Evolutionary conservation across 1,140 invertebrate species (phyloP), one percentile per base, ranked within the genome.

Genomic region (Zaprionus vittiger): DNA sequence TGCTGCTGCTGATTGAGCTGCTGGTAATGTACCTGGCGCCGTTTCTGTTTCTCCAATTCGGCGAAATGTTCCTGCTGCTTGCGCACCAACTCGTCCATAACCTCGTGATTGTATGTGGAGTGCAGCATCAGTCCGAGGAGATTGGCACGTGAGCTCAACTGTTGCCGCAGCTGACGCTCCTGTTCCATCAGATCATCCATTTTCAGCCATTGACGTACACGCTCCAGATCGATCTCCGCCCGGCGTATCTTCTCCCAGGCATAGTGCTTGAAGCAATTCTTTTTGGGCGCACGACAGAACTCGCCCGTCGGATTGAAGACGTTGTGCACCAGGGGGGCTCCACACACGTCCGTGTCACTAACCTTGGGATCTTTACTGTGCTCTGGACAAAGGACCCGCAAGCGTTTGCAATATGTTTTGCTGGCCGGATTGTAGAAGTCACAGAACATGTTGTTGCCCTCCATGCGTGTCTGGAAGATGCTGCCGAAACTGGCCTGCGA

Each of bases 311-410:
- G 93, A 71, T 96, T 95, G 91, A 98, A 98, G 0, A 98, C 95
- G 83, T 98, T 96, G 14, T 95, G 95, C 0, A 98, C 96, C 1
- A 99, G 91, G 0, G 98, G 98, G 93, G 97, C 98, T 0, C 98
- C 98, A 93, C 98, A 99, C 0, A 99, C 96, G 85, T 97, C 96
- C 11, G 94, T 94, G 77, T 96, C 96, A 64, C 94, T 95, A 34
- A 99, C 96, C 94, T 99, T 98, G 0, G 97, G 96, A 91, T 99
- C 98, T 94, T 99, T 99, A 72, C 96, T 98, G 93, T 99, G 99
- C 91, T 99, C 99, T 0, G 99, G 98, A 93, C 99, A 99, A 24
- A 99, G 94, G 2, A 99, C 98, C 79, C 97, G 95, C 15, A 99
- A 93, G 57, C 99, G 93, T 93, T 99, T 99, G 93, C 99, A 99